Conservation (phyloP, 2,888 invertebrate genomes). For the Noctuana brunneofusca region DNA sequence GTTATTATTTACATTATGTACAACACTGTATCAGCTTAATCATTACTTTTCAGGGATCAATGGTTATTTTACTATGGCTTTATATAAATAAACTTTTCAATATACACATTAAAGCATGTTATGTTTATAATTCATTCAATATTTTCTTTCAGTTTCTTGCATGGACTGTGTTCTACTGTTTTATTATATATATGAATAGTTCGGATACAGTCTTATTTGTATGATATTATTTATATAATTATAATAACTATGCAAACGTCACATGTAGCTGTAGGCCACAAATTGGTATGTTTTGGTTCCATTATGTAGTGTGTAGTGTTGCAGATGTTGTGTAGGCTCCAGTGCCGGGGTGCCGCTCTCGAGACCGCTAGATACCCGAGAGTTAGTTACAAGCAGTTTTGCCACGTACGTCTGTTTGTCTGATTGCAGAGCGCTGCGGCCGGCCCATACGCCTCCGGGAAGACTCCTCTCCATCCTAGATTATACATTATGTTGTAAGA, state of each 20-base stretch:
- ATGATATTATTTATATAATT: slow-evolving; percentile 8
- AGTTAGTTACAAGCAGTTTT: slow-evolving; percentile 55
- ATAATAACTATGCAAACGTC: slow-evolving; percentile 9
- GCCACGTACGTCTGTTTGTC: slow-evolving; percentile 79
- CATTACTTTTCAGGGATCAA: slow-evolving; percentile 39
- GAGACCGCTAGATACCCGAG: slow-evolving; percentile 44
- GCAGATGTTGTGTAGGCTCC: slow-evolving; percentile 73
- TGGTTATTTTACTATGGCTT: slow-evolving; percentile 29
- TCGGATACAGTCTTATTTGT: slow-evolving; percentile 1
- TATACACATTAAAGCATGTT: slow-evolving; percentile 36
- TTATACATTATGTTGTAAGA: slow-evolving; percentile 58
- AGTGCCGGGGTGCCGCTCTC: slow-evolving; percentile 64
- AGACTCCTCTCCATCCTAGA: slow-evolving; percentile 61
- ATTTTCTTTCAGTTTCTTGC: slow-evolving; percentile 39
- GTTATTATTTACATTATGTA: slow-evolving; percentile 6
- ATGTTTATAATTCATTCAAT: slow-evolving; percentile 20
- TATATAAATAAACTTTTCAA: background rate
- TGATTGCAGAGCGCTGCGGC: slow-evolving; percentile 69
- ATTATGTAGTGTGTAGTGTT: slow-evolving; percentile 76
- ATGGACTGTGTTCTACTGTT: slow-evolving; percentile 11
- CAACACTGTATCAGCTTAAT: slow-evolving; percentile 16
- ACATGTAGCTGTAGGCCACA: slow-evolving; percentile 18
- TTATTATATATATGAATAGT: background rate
- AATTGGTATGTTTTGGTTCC: slow-evolving; percentile 14
- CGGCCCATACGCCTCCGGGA: slow-evolving; percentile 52